Base-by-base conservation (phyloP, 2,113 vertebrate genomes). In the Stictonetta naevosa region DNA sequence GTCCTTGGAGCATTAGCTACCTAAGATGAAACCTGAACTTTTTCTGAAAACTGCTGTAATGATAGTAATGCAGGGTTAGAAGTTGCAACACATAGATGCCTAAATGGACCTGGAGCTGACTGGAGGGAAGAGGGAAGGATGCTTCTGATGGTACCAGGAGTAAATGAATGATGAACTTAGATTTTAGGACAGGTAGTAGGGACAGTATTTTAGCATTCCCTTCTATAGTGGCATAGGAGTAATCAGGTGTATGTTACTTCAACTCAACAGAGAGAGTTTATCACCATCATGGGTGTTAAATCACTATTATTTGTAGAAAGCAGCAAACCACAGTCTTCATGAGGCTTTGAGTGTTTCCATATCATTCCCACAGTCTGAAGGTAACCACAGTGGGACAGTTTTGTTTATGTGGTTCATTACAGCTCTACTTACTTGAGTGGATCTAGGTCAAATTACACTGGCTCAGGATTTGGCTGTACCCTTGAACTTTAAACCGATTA, bases 401-500 rank as follows among this genome's bases (percentile, higher is more conserved):
- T 38, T 88, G 48, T 44, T 92, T 55, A 29, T 85, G 71, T 62
- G 59, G 67, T 48, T 93, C 80, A 26, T 19, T 89, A 86, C 62
- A 46, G 81, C 71, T 75, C 66, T 82, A 15, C 59, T 83, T 92
- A 56, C 75, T 92, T 55, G 75, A 29, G 80, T 46, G 88, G 83
- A 96, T 94, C 80, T 94, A 95, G 88, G 95, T 96, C 95, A 96
- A 93, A 88, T 95, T 91, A 95, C 90, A 64, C 77, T 79, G 91
- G 80, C 95, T 96, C 80, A 92, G 95, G 95, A 96, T 95, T 88
- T 97, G 92, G 76, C 88, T 88, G 86, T 93, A 93, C 73, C 88
- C 83, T 95, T 95, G 88, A 94, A 94, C 93, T 95, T 95, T 96
- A 96, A 97, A 93, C 94, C 73, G 80, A 90, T 96, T 95, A 97